Conservation (phyloP, 1,140 invertebrate genomes). For the Cherax quadricarinatus region DNA sequence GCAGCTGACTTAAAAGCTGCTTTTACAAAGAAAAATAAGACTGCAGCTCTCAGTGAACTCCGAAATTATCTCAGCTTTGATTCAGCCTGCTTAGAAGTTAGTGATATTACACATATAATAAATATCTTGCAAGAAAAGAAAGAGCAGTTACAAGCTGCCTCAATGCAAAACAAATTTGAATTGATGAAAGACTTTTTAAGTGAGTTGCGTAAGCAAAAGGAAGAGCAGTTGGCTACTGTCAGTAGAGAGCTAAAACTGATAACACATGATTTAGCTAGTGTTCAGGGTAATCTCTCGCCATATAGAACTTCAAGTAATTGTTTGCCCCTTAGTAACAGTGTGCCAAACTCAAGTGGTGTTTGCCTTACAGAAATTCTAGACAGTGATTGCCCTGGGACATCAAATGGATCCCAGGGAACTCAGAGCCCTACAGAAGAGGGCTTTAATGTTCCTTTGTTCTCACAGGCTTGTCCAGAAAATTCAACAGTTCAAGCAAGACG, state of each 20-base stretch:
- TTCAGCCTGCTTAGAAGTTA: slow-evolving; percentile 81
- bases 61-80: slow-evolving; percentile 75
- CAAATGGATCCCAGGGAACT: slow-evolving; percentile 29
- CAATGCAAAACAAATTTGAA: slow-evolving; percentile 86
- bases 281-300: slow-evolving; percentile 86
- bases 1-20: slow-evolving; percentile 77
- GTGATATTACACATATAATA: slow-evolving; percentile 89
- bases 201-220: slow-evolving; percentile 86
- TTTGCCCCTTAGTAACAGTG: slow-evolving; percentile 49
- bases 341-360: slow-evolving; percentile 61
- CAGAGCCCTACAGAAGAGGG: slow-evolving; percentile 53
- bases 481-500: slow-evolving; percentile 82
- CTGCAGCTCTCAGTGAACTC: slow-evolving; percentile 73
- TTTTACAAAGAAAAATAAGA: slow-evolving; percentile 69
- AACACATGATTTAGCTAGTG: slow-evolving; percentile 86
- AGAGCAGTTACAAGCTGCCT: slow-evolving; percentile 88
- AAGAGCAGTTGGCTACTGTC: slow-evolving; percentile 84
- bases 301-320: slow-evolving; percentile 75
- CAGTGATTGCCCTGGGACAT: slow-evolving; percentile 52
- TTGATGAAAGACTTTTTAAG: slow-evolving; percentile 91
- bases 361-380: slow-evolving; percentile 51
- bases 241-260: slow-evolving; percentile 87
- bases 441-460: slow-evolving; percentile 59
- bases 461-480: slow-evolving; percentile 46
- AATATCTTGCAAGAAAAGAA: slow-evolving; percentile 88